Evolutionary conservation across 1,140 invertebrate species (phyloP), one percentile per base, ranked within the genome.

Genomic region (Atta colombica): DNA sequence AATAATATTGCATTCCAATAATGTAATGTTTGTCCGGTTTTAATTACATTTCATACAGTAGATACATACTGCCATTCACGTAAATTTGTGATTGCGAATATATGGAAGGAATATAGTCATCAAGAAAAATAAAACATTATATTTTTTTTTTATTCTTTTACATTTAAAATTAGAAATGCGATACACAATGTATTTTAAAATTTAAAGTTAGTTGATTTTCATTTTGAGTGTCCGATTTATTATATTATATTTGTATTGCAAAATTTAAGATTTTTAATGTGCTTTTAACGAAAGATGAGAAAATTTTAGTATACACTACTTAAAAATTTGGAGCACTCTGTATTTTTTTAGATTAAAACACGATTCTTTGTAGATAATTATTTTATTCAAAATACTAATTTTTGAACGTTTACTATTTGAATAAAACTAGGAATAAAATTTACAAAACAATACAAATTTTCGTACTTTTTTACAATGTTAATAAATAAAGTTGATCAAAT

Each of bases 1-100:
- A 63, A 7, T 60, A 72, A 74, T 75, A 84, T 84, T n/a, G 12
- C 80, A 58, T 84, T 84, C 69, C 69, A 28, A 75, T 84, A 84
- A 74, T 82, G 25, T 74, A 60, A 84, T 71, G 51, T 18, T 71
- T 51, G 28, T 72, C n/a, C 21, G 25, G 4, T 63, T 84, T 75
- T 12, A 84, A 51, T 75, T 84, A 63, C 18, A 74, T 61, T 84
- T 51, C 14, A n/a, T 61, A 7, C 39, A 31, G 7, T 45, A 45
- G 8, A 14, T 35, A 35, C 51, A 3, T 45, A 53, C 2, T 35
- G 31, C 3, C 16, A 31, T 71, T n/a, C 10, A 49, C n/a, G 12
- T 69, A 51, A 51, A 58, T 58, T 45, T 18, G 14, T 10, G 6
- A 35, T 35, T 53, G 14, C 16, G 4, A 16, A 68, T 81, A 21